Conservation (phyloP, 2,888 invertebrate genomes). For the Volucella inflata region DNA sequence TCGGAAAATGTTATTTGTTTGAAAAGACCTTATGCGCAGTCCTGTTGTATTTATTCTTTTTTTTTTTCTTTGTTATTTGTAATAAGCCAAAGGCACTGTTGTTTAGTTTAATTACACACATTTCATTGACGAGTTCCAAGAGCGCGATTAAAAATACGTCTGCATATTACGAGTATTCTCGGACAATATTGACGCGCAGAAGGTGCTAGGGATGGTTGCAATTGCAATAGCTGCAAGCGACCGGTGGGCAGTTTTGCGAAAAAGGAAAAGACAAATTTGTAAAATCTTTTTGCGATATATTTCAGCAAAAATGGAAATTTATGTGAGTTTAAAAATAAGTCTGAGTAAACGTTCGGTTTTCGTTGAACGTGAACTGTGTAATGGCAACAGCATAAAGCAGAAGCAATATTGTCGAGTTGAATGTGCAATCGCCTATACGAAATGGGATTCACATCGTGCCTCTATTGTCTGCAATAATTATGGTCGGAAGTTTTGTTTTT, state of each 20-base stretch:
- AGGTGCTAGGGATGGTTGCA: not conserved
- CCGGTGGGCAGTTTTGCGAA: slow-evolving; percentile 1
- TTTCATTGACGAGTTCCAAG: slow-evolving; percentile 30
- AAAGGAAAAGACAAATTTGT: not conserved
- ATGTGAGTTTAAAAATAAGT: slow-evolving; percentile 23
- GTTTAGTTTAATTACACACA: slow-evolving; percentile 14
- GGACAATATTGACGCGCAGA: not conserved
- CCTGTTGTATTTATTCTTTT: slow-evolving; percentile 4
- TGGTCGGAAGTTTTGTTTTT: no score
- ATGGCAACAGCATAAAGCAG: no score
- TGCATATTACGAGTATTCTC: no score
- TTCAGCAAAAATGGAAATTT: slow-evolving; percentile 4
- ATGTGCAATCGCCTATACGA: no score
- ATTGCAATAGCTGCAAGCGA: not conserved
- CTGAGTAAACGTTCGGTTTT: slow-evolving; percentile 25
- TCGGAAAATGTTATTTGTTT: slow-evolving; percentile 50
- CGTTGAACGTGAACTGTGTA: not conserved
- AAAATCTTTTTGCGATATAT: slow-evolving; percentile 2
- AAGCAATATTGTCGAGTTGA: no score
- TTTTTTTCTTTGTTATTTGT: slow-evolving; percentile 29
- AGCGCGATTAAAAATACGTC: slow-evolving; percentile 33
- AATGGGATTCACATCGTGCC: no score
- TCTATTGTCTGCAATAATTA: no score
- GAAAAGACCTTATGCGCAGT: slow-evolving; percentile 50
- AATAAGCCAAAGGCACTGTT: slow-evolving; percentile 16